Evolutionary conservation across 2,888 invertebrate genomes (phyloP).

Genomic region (Drosophila picticornis): DNA sequence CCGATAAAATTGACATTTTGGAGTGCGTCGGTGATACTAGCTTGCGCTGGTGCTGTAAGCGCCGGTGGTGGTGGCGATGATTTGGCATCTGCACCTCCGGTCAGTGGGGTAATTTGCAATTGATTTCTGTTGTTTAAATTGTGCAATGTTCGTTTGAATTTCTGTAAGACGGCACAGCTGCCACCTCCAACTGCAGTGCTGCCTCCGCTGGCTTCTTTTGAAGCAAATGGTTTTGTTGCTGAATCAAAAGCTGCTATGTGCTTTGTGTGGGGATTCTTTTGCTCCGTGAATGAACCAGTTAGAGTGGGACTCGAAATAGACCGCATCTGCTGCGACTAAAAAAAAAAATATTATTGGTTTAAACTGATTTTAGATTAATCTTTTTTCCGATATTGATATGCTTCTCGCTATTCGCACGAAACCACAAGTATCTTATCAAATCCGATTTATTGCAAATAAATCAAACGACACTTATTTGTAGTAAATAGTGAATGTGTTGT

Average conservation of each 20-base stretch:
- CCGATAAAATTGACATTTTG: slow-evolving; percentile 1
- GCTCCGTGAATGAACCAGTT: slow-evolving; percentile 57
- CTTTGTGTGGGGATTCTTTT: slow-evolving; percentile 23
- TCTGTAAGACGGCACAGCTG: slow-evolving; percentile 87
- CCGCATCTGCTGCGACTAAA: slow-evolving; percentile 84
- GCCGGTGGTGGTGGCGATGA: slow-evolving; percentile 45
- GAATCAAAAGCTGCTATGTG: slow-evolving; percentile 3
- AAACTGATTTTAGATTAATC: not conserved
- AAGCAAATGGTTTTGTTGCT: not conserved
- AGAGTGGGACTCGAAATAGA: slow-evolving; percentile 85
- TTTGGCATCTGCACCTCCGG: slow-evolving; percentile 30
- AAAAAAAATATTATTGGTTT: slow-evolving; percentile 2
- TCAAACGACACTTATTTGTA: not conserved
- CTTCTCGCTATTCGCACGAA: slow-evolving; percentile 31
- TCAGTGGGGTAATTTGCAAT: slow-evolving; percentile 58
- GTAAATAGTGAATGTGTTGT: not conserved
- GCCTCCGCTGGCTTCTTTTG: slow-evolving; percentile 23
- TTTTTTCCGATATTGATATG: slow-evolving; percentile 16
- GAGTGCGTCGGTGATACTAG: slow-evolving; percentile 8
- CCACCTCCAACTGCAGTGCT: slow-evolving; percentile 11
- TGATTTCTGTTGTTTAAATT: slow-evolving; percentile 82
- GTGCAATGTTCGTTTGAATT: slow-evolving; percentile 90
- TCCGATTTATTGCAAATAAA: slow-evolving; percentile 23
- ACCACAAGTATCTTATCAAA: slow-evolving; percentile 51
- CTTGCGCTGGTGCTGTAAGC: slow-evolving; percentile 36